Evolutionary conservation across 30 jellyfish, hydroid and myxozoan species (phyloP), one percentile per base, ranked within the genome.

Genomic region (Aurelia aurita): DNA sequence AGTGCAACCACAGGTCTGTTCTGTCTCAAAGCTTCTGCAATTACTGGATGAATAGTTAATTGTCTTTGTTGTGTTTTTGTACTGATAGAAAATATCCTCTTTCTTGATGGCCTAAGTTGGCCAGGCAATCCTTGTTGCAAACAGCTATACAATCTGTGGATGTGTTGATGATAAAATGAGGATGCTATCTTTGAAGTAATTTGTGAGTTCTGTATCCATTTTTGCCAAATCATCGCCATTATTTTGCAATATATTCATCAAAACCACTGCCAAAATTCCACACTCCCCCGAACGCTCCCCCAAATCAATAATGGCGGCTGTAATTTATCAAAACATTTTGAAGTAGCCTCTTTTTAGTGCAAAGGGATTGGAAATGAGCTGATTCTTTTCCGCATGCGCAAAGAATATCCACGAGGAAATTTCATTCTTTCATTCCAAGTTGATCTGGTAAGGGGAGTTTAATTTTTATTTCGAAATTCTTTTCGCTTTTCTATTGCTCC

Each of bases 1-100:
- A 94, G 65, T 3, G 99, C 99, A 13, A 94, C 92, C 29, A 94
- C 97, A 31, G 99, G 97, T 20, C 74, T 62, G 46, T 84, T 69
- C 47, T 85, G 82, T 29, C 83, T 20, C 16, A 94, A 34, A n/a
- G 97, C 97, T 28, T 85, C 80, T 29, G 85, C 78, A 5, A 94
- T 88, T 15, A 77, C 88, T 10, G 91, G 81, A 31, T 91, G 77
- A 25, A 94, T 77, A 26, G 51, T 39, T 0, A 39, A 2, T 14
- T 39, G 13, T 39, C 51, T 39, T 39, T 3, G 51, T 7, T 9
- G 64, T 68, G 19, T 7, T 32, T 66, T 7, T 51, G 15, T 14
- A 2, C 13, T 12, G 60, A 26, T 23, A 9, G 59, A 7, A 65
- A 29, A 29, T 16, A 19, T 4, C 9, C 43, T 2, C 74, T 63